Conservation (phyloP, 2,888 invertebrate species). For the Mermis nigrescens region DNA sequence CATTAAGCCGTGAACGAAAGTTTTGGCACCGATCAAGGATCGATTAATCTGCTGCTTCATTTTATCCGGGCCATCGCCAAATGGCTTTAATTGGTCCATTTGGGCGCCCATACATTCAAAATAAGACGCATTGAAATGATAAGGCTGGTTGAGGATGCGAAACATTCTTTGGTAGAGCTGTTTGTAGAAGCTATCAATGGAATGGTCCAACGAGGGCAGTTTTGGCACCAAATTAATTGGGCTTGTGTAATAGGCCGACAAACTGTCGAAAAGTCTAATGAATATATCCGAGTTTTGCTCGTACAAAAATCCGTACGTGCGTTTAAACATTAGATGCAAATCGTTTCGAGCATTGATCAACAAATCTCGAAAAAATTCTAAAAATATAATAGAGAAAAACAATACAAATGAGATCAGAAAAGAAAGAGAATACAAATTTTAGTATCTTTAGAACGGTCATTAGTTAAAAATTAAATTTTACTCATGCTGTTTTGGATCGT, state of each 20-base stretch:
- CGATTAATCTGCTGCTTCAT: slow-evolving; percentile 67
- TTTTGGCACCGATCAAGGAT: slow-evolving; percentile 79
- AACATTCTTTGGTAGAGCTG: slow-evolving; percentile 75
- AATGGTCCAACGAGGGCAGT: slow-evolving; percentile 47
- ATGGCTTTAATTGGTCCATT: slow-evolving; percentile 79
- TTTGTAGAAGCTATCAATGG: slow-evolving; percentile 78
- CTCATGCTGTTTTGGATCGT: no score
- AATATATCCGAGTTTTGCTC: slow-evolving; percentile 81
- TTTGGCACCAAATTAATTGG: slow-evolving; percentile 49
- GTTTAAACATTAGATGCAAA: slow-evolving; percentile 83
- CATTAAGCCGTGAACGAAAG: slow-evolving; percentile 69
- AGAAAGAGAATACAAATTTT: no score
- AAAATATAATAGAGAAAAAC: no score
- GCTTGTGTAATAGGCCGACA: slow-evolving; percentile 60
- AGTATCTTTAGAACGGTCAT: no score
- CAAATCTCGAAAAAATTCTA: slow-evolving; percentile 71
- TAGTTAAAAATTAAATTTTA: no score
- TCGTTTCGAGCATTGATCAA: slow-evolving; percentile 60
- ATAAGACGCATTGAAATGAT: slow-evolving; percentile 36
- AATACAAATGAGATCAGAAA: no score
- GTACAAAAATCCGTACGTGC: slow-evolving; percentile 82
- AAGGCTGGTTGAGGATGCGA: slow-evolving; percentile 7
- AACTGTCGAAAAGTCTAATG: slow-evolving; percentile 65
- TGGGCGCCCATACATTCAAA: slow-evolving; percentile 67
- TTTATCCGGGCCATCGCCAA: slow-evolving; percentile 81